These are phyloP conservation scores for Parelbella ahira DNA, from an alignment of 2,888 invertebrate genomes.

Conservation along the genomic window DNA sequence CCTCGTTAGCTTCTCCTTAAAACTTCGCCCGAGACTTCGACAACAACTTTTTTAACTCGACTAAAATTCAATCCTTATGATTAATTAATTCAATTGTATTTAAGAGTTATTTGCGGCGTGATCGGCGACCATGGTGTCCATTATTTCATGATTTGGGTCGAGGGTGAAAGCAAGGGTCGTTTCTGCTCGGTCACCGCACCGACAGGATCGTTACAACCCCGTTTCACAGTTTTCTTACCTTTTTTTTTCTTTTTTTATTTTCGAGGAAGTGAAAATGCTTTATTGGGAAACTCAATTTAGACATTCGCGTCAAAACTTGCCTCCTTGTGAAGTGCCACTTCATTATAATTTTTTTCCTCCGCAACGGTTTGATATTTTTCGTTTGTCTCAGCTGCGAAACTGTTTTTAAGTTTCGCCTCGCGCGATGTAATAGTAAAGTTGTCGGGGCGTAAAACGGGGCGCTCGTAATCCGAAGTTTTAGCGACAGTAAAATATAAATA, in stretches of 20 bases:
- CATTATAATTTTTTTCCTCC: slow-evolving; percentile 26
- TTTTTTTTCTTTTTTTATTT: slow-evolving; percentile 39
- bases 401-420: slow-evolving; percentile 13
- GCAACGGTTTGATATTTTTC: slow-evolving; percentile 29
- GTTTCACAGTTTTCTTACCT: slow-evolving; percentile 46
- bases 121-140: slow-evolving; percentile 59
- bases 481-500: slow-evolving; percentile 35
- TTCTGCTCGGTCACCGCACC: slow-evolving; percentile 68
- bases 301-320: slow-evolving; percentile 32
- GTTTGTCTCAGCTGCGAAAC: slow-evolving; percentile 19
- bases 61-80: slow-evolving; percentile 64
- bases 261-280: slow-evolving; percentile 41
- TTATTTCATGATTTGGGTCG: slow-evolving; percentile 69
- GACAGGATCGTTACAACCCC: slow-evolving; percentile 59
- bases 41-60: slow-evolving; percentile 71
- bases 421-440: slow-evolving; percentile 20
- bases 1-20: slow-evolving; percentile 77
- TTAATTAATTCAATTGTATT: slow-evolving; percentile 79
- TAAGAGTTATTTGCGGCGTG: slow-evolving; percentile 64
- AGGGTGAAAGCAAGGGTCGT: slow-evolving; percentile 54
- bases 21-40: slow-evolving; percentile 63
- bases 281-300: slow-evolving; percentile 55
- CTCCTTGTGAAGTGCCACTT: slow-evolving; percentile 25
- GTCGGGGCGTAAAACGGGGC: slow-evolving; percentile 16
- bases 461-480: slow-evolving; percentile 36